Evolutionary conservation across 2,113 vertebrate species (phyloP), one percentile per base, ranked within the genome.

Genomic region (Bufo bufo): DNA sequence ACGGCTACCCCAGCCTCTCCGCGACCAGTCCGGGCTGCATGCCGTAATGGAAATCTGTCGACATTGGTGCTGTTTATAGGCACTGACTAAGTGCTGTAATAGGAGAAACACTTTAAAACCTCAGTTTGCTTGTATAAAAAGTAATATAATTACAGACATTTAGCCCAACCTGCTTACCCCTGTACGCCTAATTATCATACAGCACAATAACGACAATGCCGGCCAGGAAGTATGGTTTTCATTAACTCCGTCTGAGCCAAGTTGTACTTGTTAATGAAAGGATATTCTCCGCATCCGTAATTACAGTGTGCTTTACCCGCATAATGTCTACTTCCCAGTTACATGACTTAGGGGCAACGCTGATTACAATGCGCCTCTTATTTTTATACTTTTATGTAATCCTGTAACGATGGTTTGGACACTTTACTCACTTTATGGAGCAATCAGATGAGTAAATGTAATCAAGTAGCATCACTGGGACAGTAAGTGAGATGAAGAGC

Each of bases 11-110:
- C 23, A n/a, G 4, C 77, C 20, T 49, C 49, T 49, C 45, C 8
- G 4, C 8, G 74, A 20, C 6, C 2, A 9, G 72, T 19, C 0
- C 72, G 20, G 45, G 16, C 74, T 77, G 20, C 77, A 78, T 56
- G 50, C 50, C 56, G 77, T 78, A 33, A 56, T 78, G 77, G 77
- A 78, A 78, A 56, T 33, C 50, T 78, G 50, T 78, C 11, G 19
- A 56, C 77, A 56, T n/a, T 23, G 77, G 11, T 78, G 77, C 77
- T 78, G 50, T 78, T 78, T 78, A 78, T 78, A 78, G 77, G 1
- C 77, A 56, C 8, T 78, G 77, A 78, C 77, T 78, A 78, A 78
- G 50, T 78, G 52, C 77, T 78, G 77, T 78, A 78, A 78, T 78
- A 78, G 77, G 50, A 78, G 77, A 78, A 78, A 78, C 52, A 78